phyloP scores from a whole-genome alignment of 1,140 invertebrate genomes.

The Caenorhabditis tropicalis region DNA sequence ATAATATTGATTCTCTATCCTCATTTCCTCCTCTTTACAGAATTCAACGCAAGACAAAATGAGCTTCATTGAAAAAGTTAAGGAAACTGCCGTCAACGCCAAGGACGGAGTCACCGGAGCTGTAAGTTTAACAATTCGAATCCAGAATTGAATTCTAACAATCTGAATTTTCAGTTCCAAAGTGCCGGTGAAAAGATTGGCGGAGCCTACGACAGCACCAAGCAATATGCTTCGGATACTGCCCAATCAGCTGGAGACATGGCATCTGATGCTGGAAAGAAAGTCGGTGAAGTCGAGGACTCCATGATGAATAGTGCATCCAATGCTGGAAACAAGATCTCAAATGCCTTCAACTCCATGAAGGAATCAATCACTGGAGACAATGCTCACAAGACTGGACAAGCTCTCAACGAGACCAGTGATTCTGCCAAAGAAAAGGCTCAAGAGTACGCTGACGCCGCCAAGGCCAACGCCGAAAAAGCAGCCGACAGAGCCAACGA shows the following conservation, averaged over 20 bases:
- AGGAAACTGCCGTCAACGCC: constrained; percentile 20
- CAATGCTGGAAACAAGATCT: neutral
- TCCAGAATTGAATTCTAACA: neutral
- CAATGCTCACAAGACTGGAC: constrained; percentile 2
- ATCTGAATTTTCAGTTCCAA: neutral
- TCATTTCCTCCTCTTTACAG: neutral
- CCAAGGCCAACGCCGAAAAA: neutral
- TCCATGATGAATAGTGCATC: neutral
- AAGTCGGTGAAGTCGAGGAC: neutral
- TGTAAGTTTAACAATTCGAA: neutral
- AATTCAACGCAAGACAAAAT: constrained; percentile 23
- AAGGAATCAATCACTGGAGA: constrained; percentile 17
- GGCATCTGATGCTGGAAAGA: neutral
- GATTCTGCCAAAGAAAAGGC: neutral
- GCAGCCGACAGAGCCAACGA: neutral
- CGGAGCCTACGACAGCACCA: constrained; percentile 10
- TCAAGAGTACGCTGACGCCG: constrained; percentile 3
- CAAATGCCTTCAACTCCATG: neutral
- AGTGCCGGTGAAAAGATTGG: constrained; percentile 32
- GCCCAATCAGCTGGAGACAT: neutral
- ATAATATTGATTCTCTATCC: neutral
- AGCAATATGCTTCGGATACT: neutral
- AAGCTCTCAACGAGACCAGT: neutral
- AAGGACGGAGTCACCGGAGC: constrained; percentile 39
- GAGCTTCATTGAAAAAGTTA: constrained; percentile 18